phyloP scores from a whole-genome alignment of 2,888 invertebrate genomes.

The Eupithecia inturbata region DNA sequence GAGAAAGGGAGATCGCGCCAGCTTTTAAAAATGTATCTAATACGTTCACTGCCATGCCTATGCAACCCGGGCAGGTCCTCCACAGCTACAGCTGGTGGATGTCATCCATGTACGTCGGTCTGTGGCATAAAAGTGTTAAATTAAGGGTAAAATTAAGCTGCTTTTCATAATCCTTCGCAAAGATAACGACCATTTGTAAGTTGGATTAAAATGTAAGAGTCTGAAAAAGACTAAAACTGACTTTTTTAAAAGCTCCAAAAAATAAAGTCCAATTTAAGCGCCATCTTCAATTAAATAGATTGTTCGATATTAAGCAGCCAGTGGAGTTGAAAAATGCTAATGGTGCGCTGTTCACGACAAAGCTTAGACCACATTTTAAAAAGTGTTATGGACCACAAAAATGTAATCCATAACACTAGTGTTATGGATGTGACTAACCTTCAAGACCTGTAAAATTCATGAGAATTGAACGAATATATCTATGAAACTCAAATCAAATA shows the following conservation, averaged over 20 bases:
- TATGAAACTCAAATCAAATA: too few relatives aligned
- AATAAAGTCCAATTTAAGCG: neutral
- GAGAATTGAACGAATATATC: neutral
- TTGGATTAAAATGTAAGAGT: neutral
- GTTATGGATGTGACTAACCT: neutral
- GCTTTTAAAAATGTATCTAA: too few relatives aligned
- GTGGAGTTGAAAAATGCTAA: neutral
- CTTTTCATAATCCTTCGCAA: neutral
- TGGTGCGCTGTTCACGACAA: neutral
- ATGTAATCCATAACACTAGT: too few relatives aligned
- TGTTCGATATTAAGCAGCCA: neutral
- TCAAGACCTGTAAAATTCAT: neutral
- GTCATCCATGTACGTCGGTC: too few relatives aligned
- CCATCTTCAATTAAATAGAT: constrained; percentile 1
- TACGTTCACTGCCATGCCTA: too few relatives aligned
- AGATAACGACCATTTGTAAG: neutral
- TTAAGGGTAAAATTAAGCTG: neutral
- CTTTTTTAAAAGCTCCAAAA: neutral
- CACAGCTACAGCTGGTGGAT: too few relatives aligned
- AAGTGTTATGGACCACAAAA: too few relatives aligned
- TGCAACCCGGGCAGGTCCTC: too few relatives aligned
- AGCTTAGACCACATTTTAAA: neutral
- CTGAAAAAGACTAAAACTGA: neutral
- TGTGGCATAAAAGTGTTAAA: too few relatives aligned
- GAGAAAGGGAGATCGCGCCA: too few relatives aligned